Evolutionary conservation across 2,888 invertebrate genomes (phyloP), one percentile per base, ranked within the genome.

Genomic region (Autographa gamma): DNA sequence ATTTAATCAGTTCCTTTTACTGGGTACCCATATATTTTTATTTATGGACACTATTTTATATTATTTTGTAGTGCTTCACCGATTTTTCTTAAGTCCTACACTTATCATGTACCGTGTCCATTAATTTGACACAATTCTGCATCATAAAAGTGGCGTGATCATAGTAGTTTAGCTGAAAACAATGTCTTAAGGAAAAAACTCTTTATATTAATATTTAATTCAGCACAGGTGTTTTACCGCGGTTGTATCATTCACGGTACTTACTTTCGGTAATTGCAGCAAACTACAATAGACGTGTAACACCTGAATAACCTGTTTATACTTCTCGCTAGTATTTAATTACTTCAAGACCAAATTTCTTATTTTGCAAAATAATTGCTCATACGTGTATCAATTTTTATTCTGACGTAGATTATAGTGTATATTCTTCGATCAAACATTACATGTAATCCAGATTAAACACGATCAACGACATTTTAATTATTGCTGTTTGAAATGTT

Each of bases 231-330:
- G 48, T 48, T 48, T 48, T n/a, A 48, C 48, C 48, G 14, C 48
- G n/a, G 48, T 48, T 48, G 48, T n/a, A 6, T 48, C n/a, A n/a
- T 48, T 7, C 48, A 48, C 48, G 48, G 48, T 48, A 48, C 48
- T 48, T n/a, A 48, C n/a, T 48, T 43, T 48, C n/a, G 48, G 48
- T 48, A 48, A 48, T 48, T 48, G 48, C 48, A 16, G 48, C n/a
- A n/a, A 7, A n/a, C 48, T 48, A 48, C 48, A 48, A 48, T 48
- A 7, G 48, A 43, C 48, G n/a, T 48, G 48, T 48, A 48, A n/a
- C 48, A 48, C 48, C 48, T 48, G 48, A 48, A n/a, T 48, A 48
- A 48, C 48, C 48, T 6, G 48, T 48, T n/a, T 48, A 7, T 7
- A 48, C 0, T 7, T 48, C 6, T 14, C 43, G 5, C 48, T 1